Percentiles rank a stretch among this genome's conserved stretches.
These are phyloP conservation scores for Athalia circularis DNA, from an alignment of 2,888 invertebrate genomes.

Conservation along the genomic window DNA sequence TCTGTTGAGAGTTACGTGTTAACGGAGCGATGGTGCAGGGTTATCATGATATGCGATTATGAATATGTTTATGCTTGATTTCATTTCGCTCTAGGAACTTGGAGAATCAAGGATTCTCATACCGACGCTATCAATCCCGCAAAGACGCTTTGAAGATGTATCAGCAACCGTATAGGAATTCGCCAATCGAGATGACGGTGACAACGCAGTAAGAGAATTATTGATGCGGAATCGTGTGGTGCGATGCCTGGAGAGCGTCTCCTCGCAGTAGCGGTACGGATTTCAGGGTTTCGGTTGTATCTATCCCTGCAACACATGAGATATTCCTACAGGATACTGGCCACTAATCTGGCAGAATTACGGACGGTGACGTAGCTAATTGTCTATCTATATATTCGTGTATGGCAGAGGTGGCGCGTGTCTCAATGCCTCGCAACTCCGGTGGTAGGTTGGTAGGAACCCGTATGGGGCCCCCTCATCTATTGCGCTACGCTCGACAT, in stretches of 20 bases:
- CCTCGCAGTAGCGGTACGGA: neutral
- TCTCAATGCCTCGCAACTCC: constrained; percentile 63
- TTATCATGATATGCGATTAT: too few species aligned
- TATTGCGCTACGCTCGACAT: constrained; percentile 53
- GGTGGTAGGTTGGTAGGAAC: constrained; percentile 25
- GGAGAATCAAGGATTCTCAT: constrained; percentile 5
- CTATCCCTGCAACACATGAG: constrained; percentile 47
- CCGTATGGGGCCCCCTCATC: constrained; percentile 60
- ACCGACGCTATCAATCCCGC: constrained; percentile 12
- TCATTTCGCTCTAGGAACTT: neutral
- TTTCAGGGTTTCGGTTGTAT: constrained; percentile 39
- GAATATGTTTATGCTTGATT: too few species aligned
- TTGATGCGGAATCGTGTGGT: constrained; percentile 30
- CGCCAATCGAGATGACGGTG: constrained; percentile 18
- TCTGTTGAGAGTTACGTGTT: too few species aligned
- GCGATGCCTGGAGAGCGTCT: neutral
- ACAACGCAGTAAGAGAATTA: constrained; percentile 30
- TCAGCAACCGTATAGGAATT: neutral
- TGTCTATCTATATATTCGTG: constrained; percentile 69
- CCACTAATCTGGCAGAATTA: constrained; percentile 63
- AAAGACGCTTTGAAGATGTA: constrained; percentile 5
- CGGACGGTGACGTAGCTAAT: constrained; percentile 72
- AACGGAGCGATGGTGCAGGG: too few species aligned
- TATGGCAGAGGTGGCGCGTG: constrained; percentile 63
- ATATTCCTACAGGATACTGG: constrained; percentile 63